Base-by-base conservation (phyloP, 2,113 vertebrate species). In the Engystomops pustulosus region DNA sequence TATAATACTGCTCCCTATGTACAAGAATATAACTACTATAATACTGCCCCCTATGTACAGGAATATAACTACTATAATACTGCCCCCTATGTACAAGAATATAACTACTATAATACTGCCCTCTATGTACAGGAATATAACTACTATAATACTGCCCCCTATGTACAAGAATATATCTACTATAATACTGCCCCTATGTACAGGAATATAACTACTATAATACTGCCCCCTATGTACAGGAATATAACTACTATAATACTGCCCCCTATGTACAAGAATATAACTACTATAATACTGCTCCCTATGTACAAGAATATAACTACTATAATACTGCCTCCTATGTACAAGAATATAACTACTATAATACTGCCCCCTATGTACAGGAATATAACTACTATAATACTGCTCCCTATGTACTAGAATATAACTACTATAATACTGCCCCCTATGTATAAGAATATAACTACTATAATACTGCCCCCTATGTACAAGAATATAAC, bases 281-380 rank as follows among this genome's bases (percentile, higher is more conserved):
- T 58, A 58, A 58, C n/a, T 58, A 58, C 53, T 58, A 58, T 23
- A 58, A 58, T 58, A 58, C n/a, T 58, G 23, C 55, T 4, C 23
- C 23, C 20, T 25, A 23, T 23, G 1, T 58, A 58, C 53, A 58
- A 58, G 53, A 58, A 58, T 58, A 58, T 58, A 25, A 23, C 53
- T 58, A 58, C 53, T 58, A 58, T 58, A 58, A 58, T 58, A 58
- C 53, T 58, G n/a, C 53, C 38, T 14, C 53, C n/a, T 58, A 58
- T 23, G n/a, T 60, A 60, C 55, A 25, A 60, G 55, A 60, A 60
- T 60, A 62, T 62, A 62, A 62, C 58, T 62, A 62, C 58, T 30
- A 62, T 30, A 62, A 62, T 62, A 32, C 58, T 62, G 27, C 23
- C 4, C 25, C 44, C 44, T 47, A 47, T 47, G 44, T 47, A 47